A percentile compares a stretch with the other conserved stretches of the same genome.
Evolutionary conservation across 1,140 invertebrate genomes (phyloP).

Genomic region (Druon quercuslanigerum): DNA sequence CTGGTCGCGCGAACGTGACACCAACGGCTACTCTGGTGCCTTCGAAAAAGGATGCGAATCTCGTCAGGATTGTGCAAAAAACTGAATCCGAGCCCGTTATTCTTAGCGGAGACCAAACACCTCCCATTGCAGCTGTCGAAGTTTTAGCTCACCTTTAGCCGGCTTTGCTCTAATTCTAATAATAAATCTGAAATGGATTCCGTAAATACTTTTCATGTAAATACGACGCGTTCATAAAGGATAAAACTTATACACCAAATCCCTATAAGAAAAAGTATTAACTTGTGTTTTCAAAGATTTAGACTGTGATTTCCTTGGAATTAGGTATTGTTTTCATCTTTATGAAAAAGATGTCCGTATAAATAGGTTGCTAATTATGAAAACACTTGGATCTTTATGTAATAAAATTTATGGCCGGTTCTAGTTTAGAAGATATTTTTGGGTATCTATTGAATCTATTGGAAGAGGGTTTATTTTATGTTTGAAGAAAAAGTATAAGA

Average conservation of each 20-base stretch:
- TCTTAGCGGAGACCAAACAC: constrained; percentile 74
- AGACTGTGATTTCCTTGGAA: neutral
- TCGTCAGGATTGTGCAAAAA: constrained; percentile 81
- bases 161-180: constrained; percentile 25
- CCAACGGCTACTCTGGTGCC: constrained; percentile 61
- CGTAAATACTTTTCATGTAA: constrained; percentile 27
- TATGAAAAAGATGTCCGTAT: neutral
- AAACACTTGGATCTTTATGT: too few relatives aligned
- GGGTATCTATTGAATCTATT: too few relatives aligned
- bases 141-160: constrained; percentile 78
- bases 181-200: neutral
- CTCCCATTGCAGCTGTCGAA: constrained; percentile 74
- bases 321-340: neutral
- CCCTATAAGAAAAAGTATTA: neutral
- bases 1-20: constrained; percentile 71
- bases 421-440: too few relatives aligned
- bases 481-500: too few relatives aligned
- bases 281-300: constrained; percentile 9
- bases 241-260: constrained; percentile 13
- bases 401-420: too few relatives aligned
- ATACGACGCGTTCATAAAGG: neutral
- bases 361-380: too few relatives aligned
- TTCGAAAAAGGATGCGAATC: constrained; percentile 77
- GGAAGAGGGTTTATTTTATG: too few relatives aligned
- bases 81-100: constrained; percentile 78